A percentile compares a stretch with the other conserved stretches of the same genome.
Evolutionary conservation across 1,140 invertebrate genomes (phyloP).

Genomic region (Leptopilina boulardi): DNA sequence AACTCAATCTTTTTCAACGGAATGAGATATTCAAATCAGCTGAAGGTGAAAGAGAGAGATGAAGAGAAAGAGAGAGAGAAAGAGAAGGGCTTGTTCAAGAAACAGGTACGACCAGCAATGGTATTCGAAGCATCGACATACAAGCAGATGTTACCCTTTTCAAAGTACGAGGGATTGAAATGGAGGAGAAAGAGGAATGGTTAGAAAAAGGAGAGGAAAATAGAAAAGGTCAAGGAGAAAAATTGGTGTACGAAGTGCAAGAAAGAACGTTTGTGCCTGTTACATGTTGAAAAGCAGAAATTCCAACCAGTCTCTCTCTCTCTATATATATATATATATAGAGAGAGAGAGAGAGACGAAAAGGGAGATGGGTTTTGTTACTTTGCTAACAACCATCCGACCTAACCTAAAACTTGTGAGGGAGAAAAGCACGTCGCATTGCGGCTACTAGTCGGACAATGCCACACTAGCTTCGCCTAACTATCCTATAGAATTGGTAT

Average conservation of each 20-base stretch:
- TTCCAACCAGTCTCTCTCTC: too few species aligned
- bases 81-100: background rate
- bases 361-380: slow-evolving; percentile 56
- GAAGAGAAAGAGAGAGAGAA: background rate
- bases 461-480: slow-evolving; percentile 58
- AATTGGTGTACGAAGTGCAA: slow-evolving; percentile 37
- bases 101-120: background rate
- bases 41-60: background rate
- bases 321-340: too few species aligned
- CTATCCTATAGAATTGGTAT: slow-evolving; percentile 62
- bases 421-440: slow-evolving; percentile 65
- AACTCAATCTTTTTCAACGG: slow-evolving; percentile 1
- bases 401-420: slow-evolving; percentile 59
- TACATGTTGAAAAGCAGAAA: slow-evolving; percentile 2
- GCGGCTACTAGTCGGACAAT: slow-evolving; percentile 64
- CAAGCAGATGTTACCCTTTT: slow-evolving; percentile 19
- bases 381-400: slow-evolving; percentile 61
- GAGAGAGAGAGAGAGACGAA: too few species aligned
- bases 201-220: slow-evolving; percentile 22
- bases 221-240: slow-evolving; percentile 2
- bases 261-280: background rate
- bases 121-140: background rate
- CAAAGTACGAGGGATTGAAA: background rate
- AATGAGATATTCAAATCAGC: slow-evolving; percentile 29
- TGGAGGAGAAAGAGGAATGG: background rate